A percentile compares a stretch with the other conserved stretches of the same genome.
These are phyloP conservation scores for Temnothorax curvispinosus DNA, from an alignment of 1,140 invertebrate species.

Conservation along the genomic window DNA sequence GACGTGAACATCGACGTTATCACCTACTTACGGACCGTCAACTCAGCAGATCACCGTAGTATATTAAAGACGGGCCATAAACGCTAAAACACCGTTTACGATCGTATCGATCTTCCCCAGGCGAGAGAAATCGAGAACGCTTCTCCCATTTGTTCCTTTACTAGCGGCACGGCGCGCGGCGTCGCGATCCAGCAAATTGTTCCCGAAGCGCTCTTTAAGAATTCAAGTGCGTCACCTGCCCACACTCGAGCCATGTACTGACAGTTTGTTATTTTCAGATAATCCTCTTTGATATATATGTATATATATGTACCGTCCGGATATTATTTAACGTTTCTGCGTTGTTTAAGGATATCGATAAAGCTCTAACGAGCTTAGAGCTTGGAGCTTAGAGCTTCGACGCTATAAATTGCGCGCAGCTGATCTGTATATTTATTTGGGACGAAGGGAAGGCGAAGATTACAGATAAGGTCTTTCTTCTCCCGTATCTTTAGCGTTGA, in stretches of 20 bases:
- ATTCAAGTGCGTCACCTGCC: background rate
- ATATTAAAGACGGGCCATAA: background rate
- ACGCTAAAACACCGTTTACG: slow-evolving; percentile 27
- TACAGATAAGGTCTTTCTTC: background rate
- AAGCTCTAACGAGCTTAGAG: background rate
- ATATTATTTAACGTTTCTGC: background rate
- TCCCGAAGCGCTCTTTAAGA: background rate
- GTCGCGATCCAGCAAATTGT: background rate
- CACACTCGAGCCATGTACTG: background rate
- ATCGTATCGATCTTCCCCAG: slow-evolving; percentile 6
- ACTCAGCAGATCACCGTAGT: slow-evolving; percentile 19
- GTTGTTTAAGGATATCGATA: background rate
- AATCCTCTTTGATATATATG: background rate
- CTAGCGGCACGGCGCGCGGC: background rate
- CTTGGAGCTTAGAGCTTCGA: background rate
- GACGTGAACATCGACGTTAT: background rate
- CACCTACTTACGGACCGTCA: background rate
- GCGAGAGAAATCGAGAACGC: background rate
- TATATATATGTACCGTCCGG: background rate
- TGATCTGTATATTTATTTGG: background rate
- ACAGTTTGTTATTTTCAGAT: background rate
- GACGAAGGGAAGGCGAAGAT: background rate
- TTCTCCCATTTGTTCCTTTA: background rate
- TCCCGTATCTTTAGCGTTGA: background rate
- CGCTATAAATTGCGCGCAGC: background rate